Conservation (phyloP, 2,797 vertebrate species). For the Arrhamphus sclerolepis region DNA sequence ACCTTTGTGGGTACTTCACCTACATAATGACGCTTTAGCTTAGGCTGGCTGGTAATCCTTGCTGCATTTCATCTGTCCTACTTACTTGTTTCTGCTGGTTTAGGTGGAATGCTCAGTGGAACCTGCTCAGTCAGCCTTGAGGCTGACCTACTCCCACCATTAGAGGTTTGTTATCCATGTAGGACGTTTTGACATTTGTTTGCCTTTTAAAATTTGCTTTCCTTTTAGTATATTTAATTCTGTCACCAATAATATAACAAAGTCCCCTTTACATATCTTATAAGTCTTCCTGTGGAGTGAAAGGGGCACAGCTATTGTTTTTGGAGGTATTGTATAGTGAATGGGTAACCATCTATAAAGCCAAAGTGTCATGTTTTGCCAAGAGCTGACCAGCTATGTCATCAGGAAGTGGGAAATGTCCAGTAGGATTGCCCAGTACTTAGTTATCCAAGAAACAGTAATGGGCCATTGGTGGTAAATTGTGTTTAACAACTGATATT, state of each 20-base stretch:
- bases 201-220: background rate
- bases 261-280: no score
- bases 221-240: background rate
- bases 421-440: no score
- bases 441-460: no score
- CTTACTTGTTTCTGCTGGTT: slow-evolving; percentile 38
- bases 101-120: slow-evolving; percentile 49
- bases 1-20: slow-evolving; percentile 50
- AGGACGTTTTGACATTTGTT: slow-evolving; percentile 22
- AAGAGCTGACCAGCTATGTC: no score
- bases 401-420: no score
- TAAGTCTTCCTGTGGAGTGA: background rate
- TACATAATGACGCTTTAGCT: slow-evolving; percentile 44
- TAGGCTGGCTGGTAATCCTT: slow-evolving; percentile 27
- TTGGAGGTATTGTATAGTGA: no score
- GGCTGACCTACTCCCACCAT: slow-evolving; percentile 31
- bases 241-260: background rate
- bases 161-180: slow-evolving; percentile 20
- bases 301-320: no score
- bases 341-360: no score
- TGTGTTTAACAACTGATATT: no score
- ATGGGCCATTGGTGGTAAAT: no score
- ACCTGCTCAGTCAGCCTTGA: slow-evolving; percentile 41
- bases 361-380: no score
- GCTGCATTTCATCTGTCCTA: slow-evolving; percentile 15